Percentiles rank a stretch among this genome's conserved stretches.
These are phyloP conservation scores for Eulimnadia texana DNA, from an alignment of 1,140 invertebrate genomes.

Conservation along the genomic window DNA sequence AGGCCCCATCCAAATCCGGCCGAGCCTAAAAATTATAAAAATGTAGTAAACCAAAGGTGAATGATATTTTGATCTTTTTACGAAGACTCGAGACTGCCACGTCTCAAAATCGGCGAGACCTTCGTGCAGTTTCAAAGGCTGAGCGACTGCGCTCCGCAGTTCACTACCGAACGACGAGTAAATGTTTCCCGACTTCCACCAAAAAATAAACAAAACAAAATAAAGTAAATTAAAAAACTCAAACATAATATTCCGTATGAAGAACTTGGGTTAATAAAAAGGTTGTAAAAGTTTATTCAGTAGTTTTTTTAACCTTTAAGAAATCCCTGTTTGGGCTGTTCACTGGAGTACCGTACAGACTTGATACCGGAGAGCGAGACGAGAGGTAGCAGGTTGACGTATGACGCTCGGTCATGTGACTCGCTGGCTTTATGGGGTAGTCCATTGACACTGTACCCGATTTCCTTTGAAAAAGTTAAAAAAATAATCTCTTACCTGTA, in stretches of 20 bases:
- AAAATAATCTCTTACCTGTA: no score
- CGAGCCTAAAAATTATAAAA: background rate
- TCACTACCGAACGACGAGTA: constrained; percentile 4
- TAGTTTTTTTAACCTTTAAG: no score
- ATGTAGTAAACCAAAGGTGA: background rate
- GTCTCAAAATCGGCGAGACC: constrained; percentile 4
- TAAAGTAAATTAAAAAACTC: background rate
- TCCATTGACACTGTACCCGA: background rate
- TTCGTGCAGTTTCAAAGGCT: constrained; percentile 6
- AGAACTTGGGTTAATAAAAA: no score
- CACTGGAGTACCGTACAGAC: background rate
- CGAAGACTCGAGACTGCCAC: background rate
- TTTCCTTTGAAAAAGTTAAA: background rate
- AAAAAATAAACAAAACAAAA: background rate
- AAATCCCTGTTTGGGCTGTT: background rate
- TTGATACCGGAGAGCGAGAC: background rate
- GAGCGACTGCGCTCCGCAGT: constrained; percentile 8
- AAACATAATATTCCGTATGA: background rate
- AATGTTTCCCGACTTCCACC: background rate
- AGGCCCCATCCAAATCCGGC: background rate
- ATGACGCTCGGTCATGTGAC: constrained; percentile 5
- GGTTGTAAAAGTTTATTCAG: no score
- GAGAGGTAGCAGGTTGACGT: background rate
- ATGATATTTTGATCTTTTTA: no score
- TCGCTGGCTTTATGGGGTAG: background rate